Base-by-base conservation (phyloP, 2,888 invertebrate genomes). In the Ochlodes sylvanus region DNA sequence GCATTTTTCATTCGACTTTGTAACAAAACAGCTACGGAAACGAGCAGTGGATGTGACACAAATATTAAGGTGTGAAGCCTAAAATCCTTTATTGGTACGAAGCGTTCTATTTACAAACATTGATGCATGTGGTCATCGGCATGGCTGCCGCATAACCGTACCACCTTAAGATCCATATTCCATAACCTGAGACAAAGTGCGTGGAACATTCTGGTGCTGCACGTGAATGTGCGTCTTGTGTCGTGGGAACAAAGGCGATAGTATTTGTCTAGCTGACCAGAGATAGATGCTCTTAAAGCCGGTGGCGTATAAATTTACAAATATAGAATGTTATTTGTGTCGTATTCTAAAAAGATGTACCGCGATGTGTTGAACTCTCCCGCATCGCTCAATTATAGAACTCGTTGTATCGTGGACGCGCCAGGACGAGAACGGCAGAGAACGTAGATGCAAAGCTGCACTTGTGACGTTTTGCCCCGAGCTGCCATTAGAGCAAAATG, bases 241-340 rank as follows among this genome's bases (percentile, higher is more conserved):
- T 10, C 64, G 1, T 62, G 42, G 73, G 21, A 68, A 76, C 85
- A 90, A 76, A 80, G 82, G 70, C 73, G 79, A 86, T 72, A 83
- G 72, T 88, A 72, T 80, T 70, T 70, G 70, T 61, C 64, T 69
- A 71, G 72, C 71, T 73, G 72, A 72, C 73, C 74, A 77, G 79
- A 77, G 78, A 83, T 86, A 85, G 84, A 79, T 77, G 82, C 87
- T 86, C 83, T 87, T 83, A 79, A 84, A 87, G 85, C 85, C 84
- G 82, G 84, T 85, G 86, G 88, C 82, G 89, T 90, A 89, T 90
- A 90, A 89, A 91, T 89, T 87, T 89, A 84, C 92, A 89, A 92
- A 92, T 91, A 91, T 93, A 93, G 92, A 92, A 92, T 86, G 92
- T 92, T 93, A 93, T 93, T 93, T 92, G 91, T 92, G 92, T 92